A percentile compares a stretch with the other conserved stretches of the same genome.
Evolutionary conservation across 1,140 invertebrate genomes (phyloP).

Genomic region (Andrena cerasifolii): DNA sequence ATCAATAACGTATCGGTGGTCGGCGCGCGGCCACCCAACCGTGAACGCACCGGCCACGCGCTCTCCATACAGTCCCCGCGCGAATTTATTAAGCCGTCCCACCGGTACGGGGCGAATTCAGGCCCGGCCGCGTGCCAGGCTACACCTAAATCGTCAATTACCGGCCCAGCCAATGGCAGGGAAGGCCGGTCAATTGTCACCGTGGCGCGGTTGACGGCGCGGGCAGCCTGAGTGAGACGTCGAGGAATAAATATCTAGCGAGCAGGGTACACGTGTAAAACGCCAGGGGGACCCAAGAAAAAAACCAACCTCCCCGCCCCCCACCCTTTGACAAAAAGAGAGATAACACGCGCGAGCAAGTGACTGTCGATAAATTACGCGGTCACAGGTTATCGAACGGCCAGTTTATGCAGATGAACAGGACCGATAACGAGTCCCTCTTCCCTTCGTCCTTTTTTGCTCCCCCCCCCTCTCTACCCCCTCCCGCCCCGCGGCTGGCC

Average conservation of each 20-base stretch:
- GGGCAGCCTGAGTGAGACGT: conserved; percentile 19
- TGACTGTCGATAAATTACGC: conserved; percentile 61
- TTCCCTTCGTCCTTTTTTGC: conserved; percentile 19
- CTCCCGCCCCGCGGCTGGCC: too few relatives aligned
- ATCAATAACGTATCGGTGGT: conserved; percentile 26
- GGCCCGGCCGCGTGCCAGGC: not conserved
- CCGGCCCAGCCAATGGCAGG: too few relatives aligned
- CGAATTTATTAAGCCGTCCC: conserved; percentile 60
- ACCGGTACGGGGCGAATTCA: conserved; percentile 29
- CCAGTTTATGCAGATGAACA: conserved; percentile 58
- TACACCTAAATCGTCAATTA: conserved; percentile 13
- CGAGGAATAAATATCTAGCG: conserved; percentile 2
- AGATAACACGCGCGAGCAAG: not conserved
- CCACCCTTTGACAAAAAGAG: too few relatives aligned
- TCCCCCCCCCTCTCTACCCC: not conserved
- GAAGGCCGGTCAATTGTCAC: not conserved
- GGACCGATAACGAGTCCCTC: conserved; percentile 50
- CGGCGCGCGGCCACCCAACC: conserved; percentile 3
- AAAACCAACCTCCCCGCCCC: not conserved
- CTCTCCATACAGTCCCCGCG: conserved; percentile 19
- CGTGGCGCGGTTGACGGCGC: not conserved
- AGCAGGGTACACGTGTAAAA: conserved; percentile 17
- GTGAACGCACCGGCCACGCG: conserved; percentile 25
- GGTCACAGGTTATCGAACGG: conserved; percentile 61
- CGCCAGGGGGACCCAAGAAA: not conserved